Conservation (phyloP, 2,797 vertebrate genomes). For the Phrynocephalus forsythii region DNA sequence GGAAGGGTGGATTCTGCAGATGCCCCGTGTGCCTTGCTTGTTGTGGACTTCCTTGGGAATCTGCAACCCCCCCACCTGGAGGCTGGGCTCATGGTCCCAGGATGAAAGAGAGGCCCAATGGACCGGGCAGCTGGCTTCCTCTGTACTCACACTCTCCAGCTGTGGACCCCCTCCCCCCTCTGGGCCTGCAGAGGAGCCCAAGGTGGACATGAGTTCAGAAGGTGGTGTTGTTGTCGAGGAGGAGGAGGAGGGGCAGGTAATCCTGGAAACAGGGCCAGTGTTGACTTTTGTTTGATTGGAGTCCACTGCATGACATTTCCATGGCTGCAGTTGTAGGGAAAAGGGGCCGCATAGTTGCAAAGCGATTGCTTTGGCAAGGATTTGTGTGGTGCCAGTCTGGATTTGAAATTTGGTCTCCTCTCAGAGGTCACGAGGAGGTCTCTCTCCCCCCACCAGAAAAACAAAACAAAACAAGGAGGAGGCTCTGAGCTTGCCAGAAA, state of each 20-base stretch:
- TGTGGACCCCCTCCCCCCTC: neutral
- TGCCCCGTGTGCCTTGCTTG: too few species aligned
- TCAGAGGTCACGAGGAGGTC: neutral
- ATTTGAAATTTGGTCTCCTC: neutral
- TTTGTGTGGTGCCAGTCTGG: slow-evolving; percentile 34
- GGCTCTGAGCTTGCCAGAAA: neutral
- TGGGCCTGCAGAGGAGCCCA: neutral
- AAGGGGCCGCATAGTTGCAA: neutral
- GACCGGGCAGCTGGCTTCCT: too few species aligned
- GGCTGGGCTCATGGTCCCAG: too few species aligned
- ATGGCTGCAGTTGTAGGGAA: neutral
- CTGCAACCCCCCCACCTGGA: neutral
- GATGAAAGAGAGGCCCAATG: too few species aligned
- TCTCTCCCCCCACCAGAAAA: neutral
- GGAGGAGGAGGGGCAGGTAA: neutral
- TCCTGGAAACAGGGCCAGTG: neutral
- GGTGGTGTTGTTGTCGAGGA: too few species aligned
- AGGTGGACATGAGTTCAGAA: neutral
- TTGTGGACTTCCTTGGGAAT: too few species aligned
- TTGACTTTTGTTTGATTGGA: neutral
- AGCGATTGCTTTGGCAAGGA: neutral
- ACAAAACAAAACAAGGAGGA: neutral
- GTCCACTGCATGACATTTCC: neutral
- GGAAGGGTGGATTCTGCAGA: neutral
- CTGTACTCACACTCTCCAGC: too few species aligned